Evolutionary conservation across 2,888 invertebrate genomes (phyloP).

Genomic region (Xylophagus ater): DNA sequence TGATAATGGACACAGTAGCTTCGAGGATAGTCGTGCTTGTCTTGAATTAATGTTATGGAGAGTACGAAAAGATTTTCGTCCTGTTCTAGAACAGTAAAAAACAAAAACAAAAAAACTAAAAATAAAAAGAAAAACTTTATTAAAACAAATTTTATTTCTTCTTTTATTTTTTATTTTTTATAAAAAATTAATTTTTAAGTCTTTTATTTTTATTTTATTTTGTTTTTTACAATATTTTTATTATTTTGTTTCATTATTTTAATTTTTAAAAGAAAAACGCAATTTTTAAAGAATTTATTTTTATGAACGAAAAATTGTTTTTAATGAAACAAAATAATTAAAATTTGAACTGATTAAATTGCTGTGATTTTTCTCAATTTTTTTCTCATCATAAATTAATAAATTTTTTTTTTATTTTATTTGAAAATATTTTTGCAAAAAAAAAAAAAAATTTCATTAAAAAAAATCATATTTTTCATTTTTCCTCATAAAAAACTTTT

Average conservation of each 20-base stretch:
- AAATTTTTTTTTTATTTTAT: slow-evolving; percentile 3
- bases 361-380: background rate
- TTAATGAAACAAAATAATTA: slow-evolving; percentile 6
- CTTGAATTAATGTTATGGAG: slow-evolving; percentile 80
- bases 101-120: background rate
- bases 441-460: slow-evolving; percentile 7
- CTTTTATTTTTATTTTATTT: slow-evolving; percentile 10
- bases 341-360: background rate
- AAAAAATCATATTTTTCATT: background rate
- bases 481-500: background rate
- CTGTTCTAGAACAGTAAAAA: slow-evolving; percentile 12
- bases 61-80: slow-evolving; percentile 46
- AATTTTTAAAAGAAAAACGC: background rate
- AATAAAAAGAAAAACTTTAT: background rate
- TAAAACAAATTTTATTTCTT: background rate
- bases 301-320: background rate
- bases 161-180: slow-evolving; percentile 8
- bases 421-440: background rate
- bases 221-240: slow-evolving; percentile 10
- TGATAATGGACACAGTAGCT: slow-evolving; percentile 74
- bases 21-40: slow-evolving; percentile 85
- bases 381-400: slow-evolving; percentile 1
- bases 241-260: slow-evolving; percentile 7
- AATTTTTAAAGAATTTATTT: slow-evolving; percentile 13
- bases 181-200: slow-evolving; percentile 3